These are phyloP conservation scores for Gila orcuttii DNA, from an alignment of 2,113 vertebrate species.

Conservation along the genomic window DNA sequence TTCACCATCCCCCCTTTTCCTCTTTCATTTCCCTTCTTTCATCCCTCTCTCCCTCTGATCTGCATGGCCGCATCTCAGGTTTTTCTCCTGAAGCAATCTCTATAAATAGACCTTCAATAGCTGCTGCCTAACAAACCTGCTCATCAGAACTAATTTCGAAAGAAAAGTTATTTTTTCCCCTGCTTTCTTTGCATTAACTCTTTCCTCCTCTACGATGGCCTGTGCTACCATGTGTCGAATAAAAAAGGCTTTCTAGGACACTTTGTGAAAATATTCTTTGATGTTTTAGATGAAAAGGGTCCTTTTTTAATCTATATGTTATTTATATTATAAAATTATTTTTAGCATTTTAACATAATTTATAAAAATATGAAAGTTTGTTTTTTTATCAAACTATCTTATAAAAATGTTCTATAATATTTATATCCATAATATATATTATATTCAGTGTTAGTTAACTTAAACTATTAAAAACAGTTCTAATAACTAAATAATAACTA, in stretches of 20 bases:
- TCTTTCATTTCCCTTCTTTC: slow-evolving; percentile 28
- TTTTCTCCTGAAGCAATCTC: slow-evolving; percentile 61
- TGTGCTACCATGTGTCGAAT: neutral
- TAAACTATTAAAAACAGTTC: too few relatives aligned
- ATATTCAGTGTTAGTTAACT: neutral
- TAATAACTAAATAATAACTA: too few relatives aligned
- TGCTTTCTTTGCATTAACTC: slow-evolving; percentile 23
- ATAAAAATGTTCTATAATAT: neutral
- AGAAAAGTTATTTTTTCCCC: slow-evolving; percentile 54
- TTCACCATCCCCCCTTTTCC: slow-evolving; percentile 39
- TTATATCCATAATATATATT: neutral
- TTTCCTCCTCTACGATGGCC: neutral
- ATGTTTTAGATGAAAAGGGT: neutral
- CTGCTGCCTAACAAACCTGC: slow-evolving; percentile 65
- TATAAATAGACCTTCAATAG: slow-evolving; percentile 67
- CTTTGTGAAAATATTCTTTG: neutral
- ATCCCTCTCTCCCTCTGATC: slow-evolving; percentile 47
- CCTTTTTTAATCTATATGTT: neutral
- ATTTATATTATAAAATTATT: neutral
- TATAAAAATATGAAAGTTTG: neutral
- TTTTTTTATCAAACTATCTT: neutral
- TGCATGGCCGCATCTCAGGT: slow-evolving; percentile 64
- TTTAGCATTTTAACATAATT: neutral
- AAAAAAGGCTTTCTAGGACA: neutral
- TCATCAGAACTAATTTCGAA: slow-evolving; percentile 69